Base-by-base conservation (phyloP, 1,140 invertebrate species). In the Sarcophaga bullata region DNA sequence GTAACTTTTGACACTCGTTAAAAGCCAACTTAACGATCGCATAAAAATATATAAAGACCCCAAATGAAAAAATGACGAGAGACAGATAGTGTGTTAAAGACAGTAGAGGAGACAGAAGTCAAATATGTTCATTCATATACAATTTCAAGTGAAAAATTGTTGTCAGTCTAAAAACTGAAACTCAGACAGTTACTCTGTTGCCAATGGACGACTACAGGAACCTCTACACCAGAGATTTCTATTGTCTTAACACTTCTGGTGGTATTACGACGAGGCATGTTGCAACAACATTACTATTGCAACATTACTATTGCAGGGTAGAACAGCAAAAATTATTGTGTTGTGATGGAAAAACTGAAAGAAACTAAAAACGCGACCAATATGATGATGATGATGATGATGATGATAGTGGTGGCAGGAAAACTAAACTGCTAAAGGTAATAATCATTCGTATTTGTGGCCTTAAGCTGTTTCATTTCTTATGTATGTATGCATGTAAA, bases 1-100 rank as follows among this genome's bases (percentile, higher is more conserved):
- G 85, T 86, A 86, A 82, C 86, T 84, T 81, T 83, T 83, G 83
- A 84, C 50, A 84, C 80, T 85, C 84, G 82, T 88, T 85, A 87
- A 88, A 81, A 15, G n/a, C 10, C 6, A 17, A 19, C n/a, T 58
- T 62, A 37, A 62, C 73, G 73, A 76, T 50, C 73, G 19, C 17
- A 68, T 37, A 37, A 37, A 37, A 37, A 37, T 37, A 37, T 37
- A 37, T 37, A 37, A 37, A 37, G 25, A 37, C 25, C 25, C 1
- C 1, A 37, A 37, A 37, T 37, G 25, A 37, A 37, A 37, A 37
- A 37, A 37, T 37, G 25, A 37, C 25, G 25, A 37, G 25, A 1
- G 25, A 37, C 25, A 37, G 25, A 37, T 4, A 37, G 25, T 2
- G 25, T 37, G 25, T 37, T 19, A 15, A 68, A 68, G 8, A 68